Percentiles rank a stretch among this genome's conserved stretches.
These are phyloP conservation scores for Trilocha varians DNA, from an alignment of 2,888 invertebrate species.

Conservation along the genomic window DNA sequence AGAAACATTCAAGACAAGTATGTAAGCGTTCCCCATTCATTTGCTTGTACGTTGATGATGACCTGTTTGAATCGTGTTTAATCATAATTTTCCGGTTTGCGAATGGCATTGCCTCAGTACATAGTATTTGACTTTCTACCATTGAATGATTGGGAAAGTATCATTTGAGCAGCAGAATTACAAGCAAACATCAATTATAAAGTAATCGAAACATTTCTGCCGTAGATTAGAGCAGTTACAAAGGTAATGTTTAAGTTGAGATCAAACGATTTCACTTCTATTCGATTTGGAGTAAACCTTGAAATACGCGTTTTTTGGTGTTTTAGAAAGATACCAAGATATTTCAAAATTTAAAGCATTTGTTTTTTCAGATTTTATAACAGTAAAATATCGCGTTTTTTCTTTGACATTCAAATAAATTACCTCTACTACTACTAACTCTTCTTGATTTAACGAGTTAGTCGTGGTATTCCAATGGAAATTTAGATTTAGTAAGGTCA, in stretches of 20 bases:
- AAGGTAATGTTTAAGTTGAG: no score
- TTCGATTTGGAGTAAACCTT: no score
- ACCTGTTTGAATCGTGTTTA: conserved; percentile 49
- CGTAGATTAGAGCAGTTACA: conserved; percentile 25
- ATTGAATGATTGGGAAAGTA: conserved; percentile 37
- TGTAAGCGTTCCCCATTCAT: conserved; percentile 46
- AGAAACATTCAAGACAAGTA: conserved; percentile 51
- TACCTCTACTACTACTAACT: no score
- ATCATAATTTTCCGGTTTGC: conserved; percentile 53
- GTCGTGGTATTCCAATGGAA: no score
- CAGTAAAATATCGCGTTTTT: no score
- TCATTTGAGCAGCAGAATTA: conserved; percentile 32
- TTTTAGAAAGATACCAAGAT: no score
- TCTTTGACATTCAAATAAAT: no score
- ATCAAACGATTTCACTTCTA: no score
- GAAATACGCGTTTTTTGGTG: no score
- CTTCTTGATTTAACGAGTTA: no score
- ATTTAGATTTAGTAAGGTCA: conserved; percentile 28
- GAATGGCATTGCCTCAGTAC: conserved; percentile 44
- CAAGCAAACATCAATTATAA: conserved; percentile 37
- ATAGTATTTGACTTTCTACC: conserved; percentile 63
- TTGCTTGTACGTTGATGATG: conserved; percentile 37
- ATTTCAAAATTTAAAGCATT: no score
- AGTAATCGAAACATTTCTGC: conserved; percentile 48
- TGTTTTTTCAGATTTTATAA: no score